Evolutionary conservation across 2,888 invertebrate species (phyloP).

Genomic region (Diarsia mendica): DNA sequence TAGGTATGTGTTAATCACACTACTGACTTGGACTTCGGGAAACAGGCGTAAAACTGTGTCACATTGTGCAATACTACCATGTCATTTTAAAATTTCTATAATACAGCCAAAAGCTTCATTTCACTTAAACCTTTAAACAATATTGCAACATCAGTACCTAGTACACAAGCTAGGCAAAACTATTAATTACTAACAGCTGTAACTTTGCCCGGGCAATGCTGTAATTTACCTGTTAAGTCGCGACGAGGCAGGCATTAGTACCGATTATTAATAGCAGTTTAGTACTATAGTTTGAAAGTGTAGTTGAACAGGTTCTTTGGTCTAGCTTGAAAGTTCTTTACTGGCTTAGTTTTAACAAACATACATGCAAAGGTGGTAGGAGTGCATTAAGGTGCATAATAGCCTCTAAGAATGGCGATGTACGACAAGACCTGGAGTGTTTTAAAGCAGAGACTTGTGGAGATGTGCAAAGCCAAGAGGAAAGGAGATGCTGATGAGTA

Average conservation of each 20-base stretch:
- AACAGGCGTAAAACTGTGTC: not conserved
- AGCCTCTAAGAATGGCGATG: no score
- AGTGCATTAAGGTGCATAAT: no score
- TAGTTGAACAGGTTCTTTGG: slow-evolving; percentile 28
- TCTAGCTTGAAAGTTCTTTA: slow-evolving; percentile 21
- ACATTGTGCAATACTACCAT: not conserved
- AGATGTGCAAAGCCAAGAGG: no score
- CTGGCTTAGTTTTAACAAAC: slow-evolving; percentile 18
- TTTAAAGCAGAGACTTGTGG: no score
- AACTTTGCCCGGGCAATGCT: slow-evolving; percentile 49
- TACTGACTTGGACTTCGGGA: not conserved
- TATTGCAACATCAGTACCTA: slow-evolving; percentile 17
- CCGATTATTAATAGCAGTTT: slow-evolving; percentile 62
- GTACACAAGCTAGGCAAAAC: slow-evolving; percentile 39
- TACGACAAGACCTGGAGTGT: no score
- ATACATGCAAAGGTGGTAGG: not conserved
- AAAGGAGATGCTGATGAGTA: no score
- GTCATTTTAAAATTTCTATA: not conserved
- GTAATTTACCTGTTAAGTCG: slow-evolving; percentile 64
- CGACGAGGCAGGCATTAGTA: slow-evolving; percentile 55
- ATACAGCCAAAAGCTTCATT: not conserved
- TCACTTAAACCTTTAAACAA: not conserved
- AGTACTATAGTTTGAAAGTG: slow-evolving; percentile 34
- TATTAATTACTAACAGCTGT: slow-evolving; percentile 66
- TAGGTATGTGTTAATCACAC: no score